phyloP scores from a whole-genome alignment of 2,113 vertebrate species.

The Papio anubis region DNA sequence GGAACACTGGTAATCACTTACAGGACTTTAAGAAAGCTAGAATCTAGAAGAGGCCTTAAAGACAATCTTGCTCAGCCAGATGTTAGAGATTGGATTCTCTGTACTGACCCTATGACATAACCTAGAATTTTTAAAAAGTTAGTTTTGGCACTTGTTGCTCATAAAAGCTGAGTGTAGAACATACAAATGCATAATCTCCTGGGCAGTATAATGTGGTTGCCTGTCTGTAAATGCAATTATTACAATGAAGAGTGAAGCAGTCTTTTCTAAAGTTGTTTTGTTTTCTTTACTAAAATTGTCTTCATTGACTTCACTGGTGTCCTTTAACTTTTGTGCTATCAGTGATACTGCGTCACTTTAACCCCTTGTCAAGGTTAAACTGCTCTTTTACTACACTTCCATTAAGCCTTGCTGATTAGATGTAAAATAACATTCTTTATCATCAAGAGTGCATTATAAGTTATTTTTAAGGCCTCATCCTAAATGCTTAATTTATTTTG shows the following conservation, averaged over 20 bases:
- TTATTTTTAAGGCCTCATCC: slow-evolving; percentile 44
- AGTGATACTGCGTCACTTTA: neutral
- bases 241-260: neutral
- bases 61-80: neutral
- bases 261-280: slow-evolving; percentile 46
- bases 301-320: neutral
- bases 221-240: slow-evolving; percentile 55
- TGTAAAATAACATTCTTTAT: slow-evolving; percentile 44
- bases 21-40: neutral
- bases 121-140: neutral
- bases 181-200: slow-evolving; percentile 1
- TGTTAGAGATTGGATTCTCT: neutral
- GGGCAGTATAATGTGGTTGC: neutral
- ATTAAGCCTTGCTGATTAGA: slow-evolving; percentile 36
- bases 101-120: neutral
- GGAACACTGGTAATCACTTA: neutral
- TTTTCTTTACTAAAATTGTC: slow-evolving; percentile 34
- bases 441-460: slow-evolving; percentile 27
- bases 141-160: slow-evolving; percentile 43
- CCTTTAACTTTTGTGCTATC: slow-evolving; percentile 11
- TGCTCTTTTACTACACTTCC: slow-evolving; percentile 10
- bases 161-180: slow-evolving; percentile 40
- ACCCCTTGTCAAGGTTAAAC: slow-evolving; percentile 26
- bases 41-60: slow-evolving; percentile 24
- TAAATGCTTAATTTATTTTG: slow-evolving; percentile 51